A percentile compares a stretch with the other conserved stretches of the same genome.
These are phyloP conservation scores for Scaptomyza polygonia DNA, from an alignment of 2,888 invertebrate genomes.

Conservation along the genomic window DNA sequence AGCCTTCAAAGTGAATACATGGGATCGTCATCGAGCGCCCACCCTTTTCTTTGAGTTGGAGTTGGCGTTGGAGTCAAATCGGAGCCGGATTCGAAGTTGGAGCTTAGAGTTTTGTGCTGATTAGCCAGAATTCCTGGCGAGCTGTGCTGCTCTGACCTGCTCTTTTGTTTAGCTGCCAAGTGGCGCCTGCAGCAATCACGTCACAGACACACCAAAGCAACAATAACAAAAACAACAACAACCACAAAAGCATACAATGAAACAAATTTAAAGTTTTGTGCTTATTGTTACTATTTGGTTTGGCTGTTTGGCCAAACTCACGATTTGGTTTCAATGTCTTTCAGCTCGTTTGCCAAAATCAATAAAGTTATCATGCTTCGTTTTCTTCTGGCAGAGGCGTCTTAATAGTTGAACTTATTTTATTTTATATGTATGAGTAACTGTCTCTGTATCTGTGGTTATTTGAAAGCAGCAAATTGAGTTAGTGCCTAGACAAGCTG, in stretches of 20 bases:
- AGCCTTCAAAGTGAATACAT: constrained; percentile 72
- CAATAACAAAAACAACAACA: constrained; percentile 42
- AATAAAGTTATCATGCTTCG: constrained; percentile 67
- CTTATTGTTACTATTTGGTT: constrained; percentile 69
- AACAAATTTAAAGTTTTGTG: constrained; percentile 30
- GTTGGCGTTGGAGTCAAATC: constrained; percentile 9
- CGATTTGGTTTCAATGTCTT: constrained; percentile 78
- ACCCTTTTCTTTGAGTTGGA: constrained; percentile 55
- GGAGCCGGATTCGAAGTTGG: constrained; percentile 9
- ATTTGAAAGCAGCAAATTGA: constrained; percentile 70
- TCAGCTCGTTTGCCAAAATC: constrained; percentile 69
- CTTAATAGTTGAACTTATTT: constrained; percentile 32
- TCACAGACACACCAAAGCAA: constrained; percentile 73
- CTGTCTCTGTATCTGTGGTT: not conserved
- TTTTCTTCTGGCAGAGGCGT: constrained; percentile 59
- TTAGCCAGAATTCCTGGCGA: constrained; percentile 79
- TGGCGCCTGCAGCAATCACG: constrained; percentile 82
- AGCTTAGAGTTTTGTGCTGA: constrained; percentile 55
- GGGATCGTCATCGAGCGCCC: constrained; percentile 67
- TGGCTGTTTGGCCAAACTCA: constrained; percentile 74
- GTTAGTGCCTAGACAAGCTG: constrained; percentile 58
- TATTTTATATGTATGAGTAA: constrained; percentile 6
- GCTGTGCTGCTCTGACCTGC: constrained; percentile 55
- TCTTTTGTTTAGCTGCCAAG: constrained; percentile 79
- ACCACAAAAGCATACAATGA: constrained; percentile 21